Evolutionary conservation across 2,888 invertebrate genomes (phyloP).

Genomic region (Papilio demoleus): DNA sequence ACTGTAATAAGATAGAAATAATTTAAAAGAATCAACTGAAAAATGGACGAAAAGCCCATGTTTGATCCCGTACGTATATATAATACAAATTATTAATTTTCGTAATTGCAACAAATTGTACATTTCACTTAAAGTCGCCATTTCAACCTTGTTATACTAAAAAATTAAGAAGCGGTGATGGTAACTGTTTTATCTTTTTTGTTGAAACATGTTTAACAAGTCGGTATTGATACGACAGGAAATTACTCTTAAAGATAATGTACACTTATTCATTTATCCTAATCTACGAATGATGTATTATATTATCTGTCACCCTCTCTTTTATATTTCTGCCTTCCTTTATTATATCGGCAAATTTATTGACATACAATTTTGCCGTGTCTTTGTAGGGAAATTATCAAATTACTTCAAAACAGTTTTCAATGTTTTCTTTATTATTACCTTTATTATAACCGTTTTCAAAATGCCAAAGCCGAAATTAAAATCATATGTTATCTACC

Average conservation of each 20-base stretch:
- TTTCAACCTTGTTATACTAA: background rate
- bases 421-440: too few species aligned
- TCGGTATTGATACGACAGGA: too few species aligned
- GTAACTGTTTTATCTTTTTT: too few species aligned
- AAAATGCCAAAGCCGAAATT: background rate
- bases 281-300: too few species aligned
- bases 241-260: too few species aligned
- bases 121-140: background rate
- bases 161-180: too few species aligned
- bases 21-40: background rate
- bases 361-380: background rate
- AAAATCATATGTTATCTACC: constrained; percentile 14
- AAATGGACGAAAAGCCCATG: constrained; percentile 33
- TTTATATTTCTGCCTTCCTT: background rate
- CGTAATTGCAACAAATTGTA: background rate
- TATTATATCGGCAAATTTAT: background rate
- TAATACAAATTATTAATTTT: constrained; percentile 3
- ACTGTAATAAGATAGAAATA: background rate
- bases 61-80: constrained; percentile 37
- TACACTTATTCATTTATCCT: too few species aligned
- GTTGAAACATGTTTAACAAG: too few species aligned
- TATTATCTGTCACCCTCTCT: too few species aligned
- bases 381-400: background rate
- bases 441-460: background rate
- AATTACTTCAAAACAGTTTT: background rate